phyloP scores from a whole-genome alignment of 1,140 invertebrate genomes.

The Catajapyx aquilonaris region DNA sequence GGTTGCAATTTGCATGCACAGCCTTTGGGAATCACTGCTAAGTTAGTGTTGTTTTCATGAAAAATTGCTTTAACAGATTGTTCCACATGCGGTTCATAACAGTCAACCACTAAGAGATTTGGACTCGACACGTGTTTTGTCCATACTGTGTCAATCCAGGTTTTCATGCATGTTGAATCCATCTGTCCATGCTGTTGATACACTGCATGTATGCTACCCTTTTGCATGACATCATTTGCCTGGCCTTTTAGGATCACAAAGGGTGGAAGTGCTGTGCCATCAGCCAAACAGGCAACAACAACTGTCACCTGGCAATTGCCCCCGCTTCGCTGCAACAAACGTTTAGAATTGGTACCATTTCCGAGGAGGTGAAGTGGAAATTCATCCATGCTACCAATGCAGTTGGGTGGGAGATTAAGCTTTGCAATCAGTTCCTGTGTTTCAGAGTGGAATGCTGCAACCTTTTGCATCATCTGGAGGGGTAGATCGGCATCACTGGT shows the following conservation, averaged over 20 bases:
- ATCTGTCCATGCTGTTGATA: neutral
- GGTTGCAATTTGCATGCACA: slow-evolving; percentile 13
- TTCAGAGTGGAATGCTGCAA: slow-evolving; percentile 4
- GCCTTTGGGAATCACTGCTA: slow-evolving; percentile 11
- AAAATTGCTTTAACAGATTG: neutral
- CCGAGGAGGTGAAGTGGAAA: slow-evolving; percentile 11
- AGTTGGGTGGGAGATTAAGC: neutral
- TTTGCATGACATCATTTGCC: neutral
- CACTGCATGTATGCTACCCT: neutral
- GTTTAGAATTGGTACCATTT: slow-evolving; percentile 2
- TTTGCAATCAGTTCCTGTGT: slow-evolving; percentile 1
- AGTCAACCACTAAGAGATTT: slow-evolving; percentile 10
- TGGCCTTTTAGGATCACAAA: slow-evolving; percentile 9
- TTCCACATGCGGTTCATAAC: slow-evolving; percentile 9
- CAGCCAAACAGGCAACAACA: slow-evolving; percentile 6
- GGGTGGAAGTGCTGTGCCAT: slow-evolving; percentile 10
- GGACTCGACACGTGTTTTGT: slow-evolving; percentile 6
- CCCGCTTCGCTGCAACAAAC: neutral
- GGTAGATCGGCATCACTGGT: slow-evolving; percentile 8
- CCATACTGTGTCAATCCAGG: slow-evolving; percentile 11
- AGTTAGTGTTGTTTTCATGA: neutral
- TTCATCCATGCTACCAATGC: slow-evolving; percentile 11
- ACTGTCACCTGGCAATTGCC: slow-evolving; percentile 12
- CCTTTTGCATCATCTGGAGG: slow-evolving; percentile 3
- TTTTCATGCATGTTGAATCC: slow-evolving; percentile 1